Base-by-base conservation (phyloP, 2,888 invertebrate species). In the Phyllotreta striolata region DNA sequence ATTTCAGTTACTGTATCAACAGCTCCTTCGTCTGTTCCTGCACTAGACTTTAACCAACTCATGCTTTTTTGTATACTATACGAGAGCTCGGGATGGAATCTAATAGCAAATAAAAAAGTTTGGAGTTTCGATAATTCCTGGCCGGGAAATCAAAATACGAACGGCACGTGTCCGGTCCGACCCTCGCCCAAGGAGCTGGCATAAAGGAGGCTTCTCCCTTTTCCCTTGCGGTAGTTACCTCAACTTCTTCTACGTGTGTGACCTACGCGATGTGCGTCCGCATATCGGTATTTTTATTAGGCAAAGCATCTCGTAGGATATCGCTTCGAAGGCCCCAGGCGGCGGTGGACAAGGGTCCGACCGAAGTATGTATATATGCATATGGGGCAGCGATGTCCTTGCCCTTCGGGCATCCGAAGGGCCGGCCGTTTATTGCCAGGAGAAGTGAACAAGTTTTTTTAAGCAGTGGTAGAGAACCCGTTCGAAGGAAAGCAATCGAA, bases 241-340 rank as follows among this genome's bases (percentile, higher is more conserved):
- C 64, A 65, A 64, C 67, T 67, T 67, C 58, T 67, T 64, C 70
- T 73, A 74, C 75, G 73, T 75, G 76, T 74, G 76, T 74, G 77
- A 77, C 77, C 77, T 77, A 77, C n/a, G n/a, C n/a, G n/a, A n/a
- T 78, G 78, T 77, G 78, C 77, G 70, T 70, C 72, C 75, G 74
- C 77, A 78, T 77, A 75, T 76, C 74, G 74, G 76, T 76, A 77
- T 77, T 78, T 78, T 78, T 78, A 78, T 78, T 77, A 77, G 77
- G 72, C 74, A 73, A 75, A 76, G 76, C 74, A 76, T 76, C 74
- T 76, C 66, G 43, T 63, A 60, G 66, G 66, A 62, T 24, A 24
- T 72, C 62, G 75, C 74, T 72, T 70, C 73, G 71, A 74, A 73
- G 61, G 47, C 61, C 73, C 72, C 73, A 74, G 73, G 64, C 72